Evolutionary conservation across 1,140 invertebrate genomes (phyloP).

Genomic region (Achroia grisella): DNA sequence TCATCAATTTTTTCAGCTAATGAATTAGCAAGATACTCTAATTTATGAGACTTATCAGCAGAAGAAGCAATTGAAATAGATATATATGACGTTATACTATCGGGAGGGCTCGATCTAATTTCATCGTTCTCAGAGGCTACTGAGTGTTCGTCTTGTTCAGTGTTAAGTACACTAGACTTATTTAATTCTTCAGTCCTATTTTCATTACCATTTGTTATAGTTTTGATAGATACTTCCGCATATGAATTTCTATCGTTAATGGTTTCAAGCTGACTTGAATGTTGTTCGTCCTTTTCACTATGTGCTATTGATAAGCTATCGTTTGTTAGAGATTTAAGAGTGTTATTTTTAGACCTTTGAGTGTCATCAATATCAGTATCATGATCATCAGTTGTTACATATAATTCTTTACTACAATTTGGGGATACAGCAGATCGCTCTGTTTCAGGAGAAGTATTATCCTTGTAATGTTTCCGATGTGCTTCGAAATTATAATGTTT

Average conservation of each 20-base stretch:
- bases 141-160: conserved; percentile 45
- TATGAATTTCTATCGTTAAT: conserved; percentile 28
- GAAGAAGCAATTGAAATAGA: conserved; percentile 66
- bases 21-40: conserved; percentile 70
- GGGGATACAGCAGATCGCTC: conserved; percentile 42
- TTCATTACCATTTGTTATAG: conserved; percentile 23
- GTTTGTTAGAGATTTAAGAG: conserved; percentile 60
- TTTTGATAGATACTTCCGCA: conserved; percentile 35
- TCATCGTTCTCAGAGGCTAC: conserved; percentile 63
- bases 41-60: conserved; percentile 61
- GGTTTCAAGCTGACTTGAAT: conserved; percentile 17
- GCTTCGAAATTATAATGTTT: conserved; percentile 73
- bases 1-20: conserved; percentile 72
- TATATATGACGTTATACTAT: conserved; percentile 70
- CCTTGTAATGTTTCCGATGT: conserved; percentile 60
- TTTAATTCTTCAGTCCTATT: conserved; percentile 10
- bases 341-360: conserved; percentile 58
- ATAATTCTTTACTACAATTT: conserved; percentile 51
- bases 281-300: conserved; percentile 28
- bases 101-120: conserved; percentile 58
- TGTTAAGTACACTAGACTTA: conserved; percentile 15
- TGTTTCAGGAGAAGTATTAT: conserved; percentile 61
- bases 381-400: conserved; percentile 56
- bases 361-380: conserved; percentile 49
- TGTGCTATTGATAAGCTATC: conserved; percentile 43